These are phyloP conservation scores for Phataginus tetradactyla DNA, from an alignment of 2,797 vertebrate species.

Conservation along the genomic window DNA sequence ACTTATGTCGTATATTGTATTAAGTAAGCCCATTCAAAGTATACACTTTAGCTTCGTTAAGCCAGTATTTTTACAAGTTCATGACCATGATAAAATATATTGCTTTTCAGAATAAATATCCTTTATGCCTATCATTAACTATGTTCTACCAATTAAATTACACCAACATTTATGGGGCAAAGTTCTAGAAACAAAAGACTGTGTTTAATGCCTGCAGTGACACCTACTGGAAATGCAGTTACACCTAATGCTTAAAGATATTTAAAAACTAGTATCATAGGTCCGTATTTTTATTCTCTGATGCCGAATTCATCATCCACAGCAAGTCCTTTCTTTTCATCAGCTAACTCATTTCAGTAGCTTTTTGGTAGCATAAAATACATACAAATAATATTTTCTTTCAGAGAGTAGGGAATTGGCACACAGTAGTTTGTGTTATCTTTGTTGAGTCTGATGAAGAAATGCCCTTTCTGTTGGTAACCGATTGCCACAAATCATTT, in stretches of 20 bases:
- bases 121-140: constrained; percentile 73
- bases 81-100: constrained; percentile 71
- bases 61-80: constrained; percentile 73
- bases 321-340: constrained; percentile 15
- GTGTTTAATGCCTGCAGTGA: constrained; percentile 85
- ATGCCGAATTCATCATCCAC: neutral
- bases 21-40: constrained; percentile 64
- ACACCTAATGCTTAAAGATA: constrained; percentile 30
- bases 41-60: constrained; percentile 63
- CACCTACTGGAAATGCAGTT: constrained; percentile 84
- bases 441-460: constrained; percentile 1
- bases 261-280: neutral
- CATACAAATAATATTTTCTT: constrained; percentile 38
- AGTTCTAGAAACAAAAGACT: constrained; percentile 54
- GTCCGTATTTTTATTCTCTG: neutral
- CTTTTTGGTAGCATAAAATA: constrained; percentile 34
- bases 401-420: neutral
- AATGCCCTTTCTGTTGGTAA: constrained; percentile 53
- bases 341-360: neutral
- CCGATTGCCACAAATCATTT: constrained; percentile 62
- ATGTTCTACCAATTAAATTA: constrained; percentile 76
- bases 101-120: constrained; percentile 72
- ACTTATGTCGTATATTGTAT: constrained; percentile 41
- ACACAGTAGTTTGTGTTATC: neutral
- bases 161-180: constrained; percentile 62